Evolutionary conservation across 2,888 invertebrate genomes (phyloP).

Genomic region (Stenodera caucasica): DNA sequence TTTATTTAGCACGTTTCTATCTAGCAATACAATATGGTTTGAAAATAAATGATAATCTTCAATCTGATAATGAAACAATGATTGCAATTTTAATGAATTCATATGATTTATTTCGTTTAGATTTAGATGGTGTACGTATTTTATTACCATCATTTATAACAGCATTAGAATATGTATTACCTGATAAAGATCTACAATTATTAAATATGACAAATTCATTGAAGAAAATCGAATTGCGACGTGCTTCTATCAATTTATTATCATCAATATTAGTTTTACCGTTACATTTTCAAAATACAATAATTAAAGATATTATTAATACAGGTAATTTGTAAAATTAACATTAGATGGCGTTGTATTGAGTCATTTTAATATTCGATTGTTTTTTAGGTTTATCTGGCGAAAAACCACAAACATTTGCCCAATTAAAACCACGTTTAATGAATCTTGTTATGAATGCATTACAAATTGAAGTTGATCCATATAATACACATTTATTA

Average conservation of each 20-base stretch:
- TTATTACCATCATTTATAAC: slow-evolving; percentile 86
- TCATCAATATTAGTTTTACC: slow-evolving; percentile 91
- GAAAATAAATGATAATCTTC: slow-evolving; percentile 49
- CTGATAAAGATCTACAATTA: slow-evolving; percentile 77
- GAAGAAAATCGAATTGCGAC: slow-evolving; percentile 78
- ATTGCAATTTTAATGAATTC: slow-evolving; percentile 87
- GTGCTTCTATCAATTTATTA: slow-evolving; percentile 89
- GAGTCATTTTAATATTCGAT: slow-evolving; percentile 9
- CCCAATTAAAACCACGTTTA: slow-evolving; percentile 71
- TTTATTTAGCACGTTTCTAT: slow-evolving; percentile 92
- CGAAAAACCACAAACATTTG: slow-evolving; percentile 60
- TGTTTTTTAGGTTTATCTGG: slow-evolving; percentile 35
- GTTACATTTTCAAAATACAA: slow-evolving; percentile 81
- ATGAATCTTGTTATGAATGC: slow-evolving; percentile 83
- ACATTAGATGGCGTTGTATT: slow-evolving; percentile 46
- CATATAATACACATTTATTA: slow-evolving; percentile 85
- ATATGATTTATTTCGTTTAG: slow-evolving; percentile 83
- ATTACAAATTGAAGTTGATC: slow-evolving; percentile 80
- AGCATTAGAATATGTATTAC: slow-evolving; percentile 88
- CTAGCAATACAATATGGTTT: slow-evolving; percentile 88
- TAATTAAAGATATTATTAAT: slow-evolving; percentile 71
- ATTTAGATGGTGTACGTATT: slow-evolving; percentile 90
- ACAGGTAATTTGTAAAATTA: slow-evolving; percentile 45
- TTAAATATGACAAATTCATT: slow-evolving; percentile 65
- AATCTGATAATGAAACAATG: slow-evolving; percentile 72